Base-by-base conservation (phyloP, 2,113 vertebrate species). In the Todiramphus saurophagus region DNA sequence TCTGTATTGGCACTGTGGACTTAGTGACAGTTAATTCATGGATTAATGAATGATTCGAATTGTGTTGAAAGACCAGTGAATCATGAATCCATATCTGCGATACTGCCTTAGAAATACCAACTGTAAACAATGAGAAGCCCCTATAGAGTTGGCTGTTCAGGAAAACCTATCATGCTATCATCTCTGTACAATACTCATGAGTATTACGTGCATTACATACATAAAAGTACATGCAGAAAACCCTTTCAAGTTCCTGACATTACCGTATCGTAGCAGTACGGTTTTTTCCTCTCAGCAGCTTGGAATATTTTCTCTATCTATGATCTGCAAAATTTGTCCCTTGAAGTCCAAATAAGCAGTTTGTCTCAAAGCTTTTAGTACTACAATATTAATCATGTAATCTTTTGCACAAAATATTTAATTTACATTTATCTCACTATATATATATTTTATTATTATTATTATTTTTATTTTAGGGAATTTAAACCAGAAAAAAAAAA, bases 121-220 rank as follows among this genome's bases (percentile, higher is more conserved):
- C 37, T 68, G 8, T 37, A 13, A 75, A 53, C 44, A 58, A 9
- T 39, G 30, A 78, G 43, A 39, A 75, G 35, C 44, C 60, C 50
- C 60, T 24, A 0, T 24, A 64, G 59, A 41, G 14, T 23, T 90
- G n/a, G 43, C 50, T 67, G 43, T 69, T 80, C 43, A 60, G 63
- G 82, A 59, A 46, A 72, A 31, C 33, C 43, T 63, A 33, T 31
- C 5, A 7, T 24, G 30, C 17, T 44, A 3, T 55, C 13, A 6
- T n/a, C 62, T 64, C 30, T 43, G 5, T 41, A 17, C 4, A 2
- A 2, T 59, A 35, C 53, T 91, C 30, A 12, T 0, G 0, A 51
- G 31, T 41, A 21, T 4, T 56, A 19, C 1, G 6, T 18, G 9
- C 37, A 9, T 27, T 56, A 1, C 37, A 16, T 67, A 16, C 9